Conservation (phyloP, 2,797 vertebrate species). For the Acanthiza pusilla region DNA sequence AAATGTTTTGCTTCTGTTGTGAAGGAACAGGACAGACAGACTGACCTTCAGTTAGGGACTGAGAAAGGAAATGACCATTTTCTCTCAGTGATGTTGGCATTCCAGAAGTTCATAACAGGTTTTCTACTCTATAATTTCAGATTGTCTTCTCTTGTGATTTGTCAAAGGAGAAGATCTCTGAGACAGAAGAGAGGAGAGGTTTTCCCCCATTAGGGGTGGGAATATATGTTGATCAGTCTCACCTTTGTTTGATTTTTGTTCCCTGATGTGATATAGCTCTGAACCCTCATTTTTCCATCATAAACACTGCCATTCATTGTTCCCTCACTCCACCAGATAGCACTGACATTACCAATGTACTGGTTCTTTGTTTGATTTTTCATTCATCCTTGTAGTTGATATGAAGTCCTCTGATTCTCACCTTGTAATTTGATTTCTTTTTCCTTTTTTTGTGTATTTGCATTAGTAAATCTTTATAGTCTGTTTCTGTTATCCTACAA, state of each 20-base stretch:
- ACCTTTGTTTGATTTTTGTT: not conserved
- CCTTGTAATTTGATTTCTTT: not conserved
- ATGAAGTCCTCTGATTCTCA: not conserved
- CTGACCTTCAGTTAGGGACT: not conserved
- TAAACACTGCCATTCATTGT: not conserved
- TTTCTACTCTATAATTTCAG: not conserved
- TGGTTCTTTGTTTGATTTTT: not conserved
- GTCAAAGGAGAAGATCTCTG: not conserved
- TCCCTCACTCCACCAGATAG: not conserved
- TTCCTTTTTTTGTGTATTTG: not conserved
- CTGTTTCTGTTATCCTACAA: not conserved
- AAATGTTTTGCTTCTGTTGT: not conserved
- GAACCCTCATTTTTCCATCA: not conserved
- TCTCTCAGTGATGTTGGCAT: not conserved
- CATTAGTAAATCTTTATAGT: not conserved
- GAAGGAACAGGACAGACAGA: not conserved
- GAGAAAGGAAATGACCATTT: not conserved
- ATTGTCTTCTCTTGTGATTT: not conserved
- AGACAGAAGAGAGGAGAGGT: not conserved
- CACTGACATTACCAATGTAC: accelerated
- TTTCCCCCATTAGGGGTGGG: not conserved
- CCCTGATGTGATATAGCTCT: not conserved
- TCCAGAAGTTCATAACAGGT: not conserved
- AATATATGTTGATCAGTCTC: not conserved
- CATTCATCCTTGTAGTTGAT: not conserved